Evolutionary conservation across 2,888 invertebrate genomes (phyloP).

Genomic region (Oligia latruncula): DNA sequence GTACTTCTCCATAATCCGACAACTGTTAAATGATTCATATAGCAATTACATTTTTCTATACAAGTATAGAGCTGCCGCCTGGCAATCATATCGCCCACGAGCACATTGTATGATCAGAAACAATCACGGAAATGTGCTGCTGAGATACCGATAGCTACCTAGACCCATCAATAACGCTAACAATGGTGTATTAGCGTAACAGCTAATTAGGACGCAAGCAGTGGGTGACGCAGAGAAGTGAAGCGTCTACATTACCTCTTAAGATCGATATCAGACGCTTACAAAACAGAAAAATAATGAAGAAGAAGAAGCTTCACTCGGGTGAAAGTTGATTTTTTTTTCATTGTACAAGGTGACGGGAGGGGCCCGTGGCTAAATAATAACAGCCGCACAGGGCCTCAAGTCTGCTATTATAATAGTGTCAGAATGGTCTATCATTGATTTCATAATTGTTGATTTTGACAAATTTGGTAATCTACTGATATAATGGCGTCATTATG

Average conservation of each 20-base stretch:
- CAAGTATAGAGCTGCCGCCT: constrained; percentile 60
- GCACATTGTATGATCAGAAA: constrained; percentile 60
- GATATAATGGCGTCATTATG: too few species aligned
- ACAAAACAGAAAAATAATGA: neutral
- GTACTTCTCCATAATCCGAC: constrained; percentile 47
- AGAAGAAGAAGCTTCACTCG: neutral
- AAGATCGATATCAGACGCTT: neutral
- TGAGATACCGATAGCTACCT: constrained; percentile 51
- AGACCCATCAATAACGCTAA: constrained; percentile 62
- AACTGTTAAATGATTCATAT: constrained; percentile 67
- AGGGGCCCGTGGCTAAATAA: too few species aligned
- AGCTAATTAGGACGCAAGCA: constrained; percentile 51
- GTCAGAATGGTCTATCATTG: too few species aligned
- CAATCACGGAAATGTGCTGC: constrained; percentile 67
- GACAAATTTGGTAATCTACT: too few species aligned
- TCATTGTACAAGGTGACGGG: neutral
- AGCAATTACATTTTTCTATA: constrained; percentile 67
- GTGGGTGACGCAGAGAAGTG: constrained; percentile 34
- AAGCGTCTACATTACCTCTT: neutral
- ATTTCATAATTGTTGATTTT: too few species aligned
- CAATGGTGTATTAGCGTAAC: constrained; percentile 60
- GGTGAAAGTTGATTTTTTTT: neutral
- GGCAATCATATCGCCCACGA: constrained; percentile 66
- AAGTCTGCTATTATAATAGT: too few species aligned
- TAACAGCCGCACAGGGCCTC: too few species aligned